Conservation (phyloP, 2,113 vertebrate species). For the Dromiciops gliroides region DNA sequence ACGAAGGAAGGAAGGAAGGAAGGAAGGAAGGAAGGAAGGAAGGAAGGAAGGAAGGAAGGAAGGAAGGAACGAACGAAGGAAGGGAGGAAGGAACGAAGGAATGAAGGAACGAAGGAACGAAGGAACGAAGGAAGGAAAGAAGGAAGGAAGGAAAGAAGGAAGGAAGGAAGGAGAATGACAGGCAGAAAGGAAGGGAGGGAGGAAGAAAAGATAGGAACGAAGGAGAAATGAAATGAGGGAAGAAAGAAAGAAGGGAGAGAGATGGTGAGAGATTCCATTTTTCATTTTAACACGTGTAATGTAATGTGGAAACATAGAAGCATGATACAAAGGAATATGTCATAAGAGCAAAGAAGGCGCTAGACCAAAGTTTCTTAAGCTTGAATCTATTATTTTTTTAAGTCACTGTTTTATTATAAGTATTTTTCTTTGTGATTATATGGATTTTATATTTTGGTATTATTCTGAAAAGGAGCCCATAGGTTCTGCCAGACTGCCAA, state of each 20-base stretch:
- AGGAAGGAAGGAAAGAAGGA: background rate
- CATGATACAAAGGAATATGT: background rate
- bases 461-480: background rate
- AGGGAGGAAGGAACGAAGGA: background rate
- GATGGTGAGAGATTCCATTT: background rate
- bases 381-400: background rate
- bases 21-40: background rate
- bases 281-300: background rate
- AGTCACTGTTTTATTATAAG: background rate
- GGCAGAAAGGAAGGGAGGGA: background rate
- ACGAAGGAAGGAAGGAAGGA: background rate
- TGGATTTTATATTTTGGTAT: background rate
- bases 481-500: background rate
- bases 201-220: too few species aligned
- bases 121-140: rapidly evolving
- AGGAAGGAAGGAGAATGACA: too few species aligned
- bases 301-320: background rate
- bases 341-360: background rate
- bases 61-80: background rate
- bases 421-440: background rate
- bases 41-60: background rate
- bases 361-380: background rate
- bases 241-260: background rate
- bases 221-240: background rate
- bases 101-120: background rate